Evolutionary conservation across 2,113 vertebrate species (phyloP), one percentile per base, ranked within the genome.

Genomic region (Pangasianodon hypophthalmus): DNA sequence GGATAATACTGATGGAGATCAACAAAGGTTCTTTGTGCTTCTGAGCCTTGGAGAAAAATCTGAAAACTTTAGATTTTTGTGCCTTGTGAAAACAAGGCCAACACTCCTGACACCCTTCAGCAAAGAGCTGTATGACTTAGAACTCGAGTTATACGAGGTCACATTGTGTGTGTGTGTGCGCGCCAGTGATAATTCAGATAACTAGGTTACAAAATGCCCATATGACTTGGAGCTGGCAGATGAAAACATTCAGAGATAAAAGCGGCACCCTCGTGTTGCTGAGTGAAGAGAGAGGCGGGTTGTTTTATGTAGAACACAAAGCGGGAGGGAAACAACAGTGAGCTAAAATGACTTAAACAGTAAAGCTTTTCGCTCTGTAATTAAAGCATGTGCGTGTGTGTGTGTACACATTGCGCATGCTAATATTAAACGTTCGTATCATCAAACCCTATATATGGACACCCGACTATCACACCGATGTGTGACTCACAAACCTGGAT

Each of bases 11-110:
- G 19, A 87, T n/a, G 37, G 4, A 50, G n/a, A 86, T 73, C 52
- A 60, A 88, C 71, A 73, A 64, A 21, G 24, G 54, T n/a, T 64
- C 54, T 82, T 21, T 88, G 24, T 86, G 60, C 2, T 64, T 84
- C 85, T 79, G 77, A 26, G 56, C 87, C 83, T 91, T 44, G n/a
- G 80, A 88, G 64, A 16, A 58, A 81, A 54, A 81, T 84, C 19
- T 26, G 62, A 88, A 56, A n/a, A 67, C 79, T 83, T 86, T 37
- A 37, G 26, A 24, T 58, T 77, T 89, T 54, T 67, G 62, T 16
- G 71, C 46, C 83, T 86, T 91, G 88, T 88, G 60, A 90, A 90
- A 90, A 90, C 58, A 87, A 60, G 79, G 85, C 37, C 64, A 87
- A 44, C 71, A 56, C 67, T 86, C 77, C 86, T 64, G 75, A 89